A percentile compares a stretch with the other conserved stretches of the same genome.
phyloP scores from a whole-genome alignment of 2,113 vertebrate genomes.

The Galeopterus variegatus region DNA sequence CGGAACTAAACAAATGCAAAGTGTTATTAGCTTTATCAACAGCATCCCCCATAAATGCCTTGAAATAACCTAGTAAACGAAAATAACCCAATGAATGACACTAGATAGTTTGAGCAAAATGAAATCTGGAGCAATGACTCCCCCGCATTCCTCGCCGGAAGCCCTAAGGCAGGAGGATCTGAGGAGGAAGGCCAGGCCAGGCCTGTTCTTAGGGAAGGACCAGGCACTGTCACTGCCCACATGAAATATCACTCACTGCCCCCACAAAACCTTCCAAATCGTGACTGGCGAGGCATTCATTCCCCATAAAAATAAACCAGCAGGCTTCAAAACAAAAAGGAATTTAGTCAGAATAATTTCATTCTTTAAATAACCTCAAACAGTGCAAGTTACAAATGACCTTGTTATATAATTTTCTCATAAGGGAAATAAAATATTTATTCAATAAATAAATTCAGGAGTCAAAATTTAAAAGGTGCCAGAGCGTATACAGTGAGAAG shows the following conservation, averaged over 20 bases:
- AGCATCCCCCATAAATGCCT: neutral
- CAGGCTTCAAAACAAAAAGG: neutral
- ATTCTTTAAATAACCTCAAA: neutral
- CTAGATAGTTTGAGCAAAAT: neutral
- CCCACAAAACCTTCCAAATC: neutral
- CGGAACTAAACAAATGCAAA: neutral
- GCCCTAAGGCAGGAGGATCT: neutral
- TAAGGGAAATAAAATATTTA: neutral
- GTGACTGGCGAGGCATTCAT: neutral
- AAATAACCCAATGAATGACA: neutral
- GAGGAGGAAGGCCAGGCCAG: neutral
- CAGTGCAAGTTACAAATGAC: neutral
- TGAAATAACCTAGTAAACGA: neutral
- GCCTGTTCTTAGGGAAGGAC: neutral
- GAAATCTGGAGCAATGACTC: neutral
- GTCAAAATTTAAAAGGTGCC: neutral
- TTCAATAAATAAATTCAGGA: neutral
- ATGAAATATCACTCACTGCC: neutral
- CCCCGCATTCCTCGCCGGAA: neutral
- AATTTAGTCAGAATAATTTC: neutral
- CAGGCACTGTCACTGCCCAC: too few species aligned
- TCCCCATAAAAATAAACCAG: neutral
- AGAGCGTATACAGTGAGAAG: neutral
- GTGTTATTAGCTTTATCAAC: neutral
- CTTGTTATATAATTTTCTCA: neutral